Percentiles rank a stretch among this genome's conserved stretches.
Evolutionary conservation across 1,140 invertebrate species (phyloP).

Genomic region (Drosophila repletoides): DNA sequence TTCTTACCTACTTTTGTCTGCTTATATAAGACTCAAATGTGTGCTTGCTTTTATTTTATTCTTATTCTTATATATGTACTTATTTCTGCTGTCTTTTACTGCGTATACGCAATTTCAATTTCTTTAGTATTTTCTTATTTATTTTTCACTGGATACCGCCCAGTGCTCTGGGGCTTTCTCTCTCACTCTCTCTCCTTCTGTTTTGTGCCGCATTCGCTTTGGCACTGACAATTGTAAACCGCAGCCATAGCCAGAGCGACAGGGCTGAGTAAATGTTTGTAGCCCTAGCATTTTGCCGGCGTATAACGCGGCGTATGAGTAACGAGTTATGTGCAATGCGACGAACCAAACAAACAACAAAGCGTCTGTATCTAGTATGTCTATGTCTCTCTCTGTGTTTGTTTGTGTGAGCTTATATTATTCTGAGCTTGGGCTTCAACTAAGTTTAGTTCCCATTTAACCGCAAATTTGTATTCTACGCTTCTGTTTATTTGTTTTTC

Average conservation of each 20-base stretch:
- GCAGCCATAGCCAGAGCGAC: constrained; percentile 21
- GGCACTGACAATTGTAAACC: constrained; percentile 65
- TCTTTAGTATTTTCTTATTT: constrained; percentile 69
- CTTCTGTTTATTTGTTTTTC: constrained; percentile 58
- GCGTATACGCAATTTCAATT: constrained; percentile 67
- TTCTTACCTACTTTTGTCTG: constrained; percentile 64
- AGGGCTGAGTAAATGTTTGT: constrained; percentile 40
- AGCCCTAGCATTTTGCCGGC: constrained; percentile 31
- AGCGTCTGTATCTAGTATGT: constrained; percentile 1
- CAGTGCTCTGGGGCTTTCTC: constrained; percentile 23
- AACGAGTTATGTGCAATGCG: constrained; percentile 72
- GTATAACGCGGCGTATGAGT: constrained; percentile 64
- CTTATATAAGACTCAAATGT: constrained; percentile 51
- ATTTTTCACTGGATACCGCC: constrained; percentile 44
- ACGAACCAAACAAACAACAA: constrained; percentile 25
- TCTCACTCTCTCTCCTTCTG: no score
- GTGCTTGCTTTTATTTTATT: constrained; percentile 1
- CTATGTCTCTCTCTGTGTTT: background rate
- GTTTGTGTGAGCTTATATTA: constrained; percentile 18
- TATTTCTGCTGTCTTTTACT: constrained; percentile 7
- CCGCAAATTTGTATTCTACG: constrained; percentile 36
- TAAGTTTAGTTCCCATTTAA: constrained; percentile 37
- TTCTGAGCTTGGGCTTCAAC: constrained; percentile 37
- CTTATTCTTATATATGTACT: background rate
- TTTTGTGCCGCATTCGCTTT: constrained; percentile 31